A percentile compares a stretch with the other conserved stretches of the same genome.
Evolutionary conservation across 2,113 vertebrate genomes (phyloP).

Genomic region (Ameiurus melas): DNA sequence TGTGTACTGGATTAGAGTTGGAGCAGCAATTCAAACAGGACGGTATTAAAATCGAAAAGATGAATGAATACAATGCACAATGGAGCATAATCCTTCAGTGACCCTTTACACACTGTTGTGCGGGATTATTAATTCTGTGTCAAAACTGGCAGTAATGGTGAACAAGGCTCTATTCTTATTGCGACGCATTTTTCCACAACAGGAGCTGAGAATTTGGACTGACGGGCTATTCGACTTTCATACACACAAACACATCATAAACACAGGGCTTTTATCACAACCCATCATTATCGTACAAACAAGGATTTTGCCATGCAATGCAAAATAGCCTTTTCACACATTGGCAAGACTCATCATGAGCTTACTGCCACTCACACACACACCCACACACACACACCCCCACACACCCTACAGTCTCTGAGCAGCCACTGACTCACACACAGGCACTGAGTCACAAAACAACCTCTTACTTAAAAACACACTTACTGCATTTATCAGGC

Average conservation of each 20-base stretch:
- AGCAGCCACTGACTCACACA: not conserved
- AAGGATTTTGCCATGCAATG: conserved; percentile 34
- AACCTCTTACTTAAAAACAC: not conserved
- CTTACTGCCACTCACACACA: not conserved
- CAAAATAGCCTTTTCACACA: conserved; percentile 41
- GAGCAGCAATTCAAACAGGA: not conserved
- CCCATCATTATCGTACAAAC: conserved; percentile 43
- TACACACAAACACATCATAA: conserved; percentile 48
- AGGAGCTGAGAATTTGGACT: conserved; percentile 4
- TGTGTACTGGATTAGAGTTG: not conserved
- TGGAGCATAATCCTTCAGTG: not conserved
- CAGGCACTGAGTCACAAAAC: not conserved
- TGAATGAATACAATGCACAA: not conserved
- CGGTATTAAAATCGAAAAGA: not conserved
- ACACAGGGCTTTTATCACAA: conserved; percentile 43
- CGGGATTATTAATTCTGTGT: not conserved
- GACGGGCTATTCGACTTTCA: conserved; percentile 35
- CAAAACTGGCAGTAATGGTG: not conserved
- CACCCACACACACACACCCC: not conserved
- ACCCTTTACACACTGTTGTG: not conserved
- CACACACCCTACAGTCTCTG: not conserved
- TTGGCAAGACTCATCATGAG: conserved; percentile 28
- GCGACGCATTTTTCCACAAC: not conserved
- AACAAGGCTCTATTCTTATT: conserved; percentile 14
- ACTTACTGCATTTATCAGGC: not conserved